Conservation (phyloP, 2,888 invertebrate genomes). For the Arctia plantaginis region DNA sequence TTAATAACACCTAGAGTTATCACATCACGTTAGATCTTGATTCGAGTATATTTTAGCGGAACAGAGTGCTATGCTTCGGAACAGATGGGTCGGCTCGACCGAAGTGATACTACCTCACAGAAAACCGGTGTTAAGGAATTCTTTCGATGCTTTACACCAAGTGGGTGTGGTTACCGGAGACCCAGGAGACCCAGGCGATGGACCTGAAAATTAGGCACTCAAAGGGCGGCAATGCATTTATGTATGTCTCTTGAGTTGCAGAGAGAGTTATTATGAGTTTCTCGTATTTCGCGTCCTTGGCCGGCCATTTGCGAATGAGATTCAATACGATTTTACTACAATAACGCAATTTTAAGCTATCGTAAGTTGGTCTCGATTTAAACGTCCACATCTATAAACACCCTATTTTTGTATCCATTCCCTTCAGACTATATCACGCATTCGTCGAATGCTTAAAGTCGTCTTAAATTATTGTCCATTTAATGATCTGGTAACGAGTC, state of each 20-base stretch:
- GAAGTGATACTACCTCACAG: too few relatives aligned
- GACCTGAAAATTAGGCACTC: too few relatives aligned
- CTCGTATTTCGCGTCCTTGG: not conserved
- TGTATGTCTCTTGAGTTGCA: too few relatives aligned
- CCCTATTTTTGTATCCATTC: slow-evolving; percentile 29
- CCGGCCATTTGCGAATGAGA: not conserved
- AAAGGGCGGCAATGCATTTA: too few relatives aligned
- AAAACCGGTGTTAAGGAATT: too few relatives aligned
- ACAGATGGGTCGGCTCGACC: too few relatives aligned
- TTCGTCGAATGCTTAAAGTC: slow-evolving; percentile 29
- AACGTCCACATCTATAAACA: not conserved
- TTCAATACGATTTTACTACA: not conserved
- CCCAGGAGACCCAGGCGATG: too few relatives aligned
- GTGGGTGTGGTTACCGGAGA: too few relatives aligned
- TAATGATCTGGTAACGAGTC: slow-evolving; percentile 30
- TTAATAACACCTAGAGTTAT: too few relatives aligned
- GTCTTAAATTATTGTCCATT: slow-evolving; percentile 23
- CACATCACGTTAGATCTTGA: not conserved
- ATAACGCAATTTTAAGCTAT: slow-evolving; percentile 23
- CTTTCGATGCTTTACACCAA: too few relatives aligned
- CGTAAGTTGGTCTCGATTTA: not conserved
- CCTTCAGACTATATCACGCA: slow-evolving; percentile 33
- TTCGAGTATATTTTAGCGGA: not conserved
- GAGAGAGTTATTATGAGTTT: not conserved
- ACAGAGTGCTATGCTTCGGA: too few relatives aligned